Evolutionary conservation across 2,797 vertebrate genomes (phyloP).

Genomic region (Lepus oiostolus): DNA sequence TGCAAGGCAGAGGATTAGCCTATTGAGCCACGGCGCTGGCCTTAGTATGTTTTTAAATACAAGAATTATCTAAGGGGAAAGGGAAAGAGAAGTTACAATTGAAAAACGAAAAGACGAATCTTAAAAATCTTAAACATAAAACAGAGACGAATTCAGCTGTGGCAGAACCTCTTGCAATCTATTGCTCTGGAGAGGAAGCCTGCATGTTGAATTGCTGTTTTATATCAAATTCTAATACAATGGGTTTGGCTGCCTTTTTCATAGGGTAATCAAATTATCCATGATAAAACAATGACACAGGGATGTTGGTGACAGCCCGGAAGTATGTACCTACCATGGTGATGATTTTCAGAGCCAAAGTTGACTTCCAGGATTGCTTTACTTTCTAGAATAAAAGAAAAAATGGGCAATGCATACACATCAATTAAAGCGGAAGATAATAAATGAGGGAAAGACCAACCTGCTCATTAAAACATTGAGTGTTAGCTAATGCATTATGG

Average conservation of each 20-base stretch:
- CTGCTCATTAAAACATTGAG: neutral
- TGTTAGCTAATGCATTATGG: slow-evolving; percentile 6
- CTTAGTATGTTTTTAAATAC: neutral
- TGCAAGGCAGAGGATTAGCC: too few species aligned
- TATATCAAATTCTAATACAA: slow-evolving; percentile 46
- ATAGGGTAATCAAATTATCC: slow-evolving; percentile 42
- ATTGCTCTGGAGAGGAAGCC: slow-evolving; percentile 25
- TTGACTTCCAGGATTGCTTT: neutral
- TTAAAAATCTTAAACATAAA: slow-evolving; percentile 43
- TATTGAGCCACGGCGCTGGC: too few species aligned
- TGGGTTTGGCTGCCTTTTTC: slow-evolving; percentile 42
- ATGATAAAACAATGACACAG: neutral
- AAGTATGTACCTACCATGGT: neutral
- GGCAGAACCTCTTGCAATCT: slow-evolving; percentile 28
- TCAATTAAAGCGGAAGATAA: neutral
- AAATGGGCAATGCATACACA: neutral
- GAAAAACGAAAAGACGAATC: neutral
- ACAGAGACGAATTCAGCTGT: slow-evolving; percentile 2
- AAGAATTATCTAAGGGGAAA: neutral
- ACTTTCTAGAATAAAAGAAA: neutral
- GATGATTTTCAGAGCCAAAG: neutral
- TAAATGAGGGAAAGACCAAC: neutral
- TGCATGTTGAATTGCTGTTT: slow-evolving; percentile 46
- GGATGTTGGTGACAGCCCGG: neutral
- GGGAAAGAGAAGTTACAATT: slow-evolving; percentile 33